Evolutionary conservation across 2,888 invertebrate species (phyloP).

Genomic region (Lucinisca nassula): DNA sequence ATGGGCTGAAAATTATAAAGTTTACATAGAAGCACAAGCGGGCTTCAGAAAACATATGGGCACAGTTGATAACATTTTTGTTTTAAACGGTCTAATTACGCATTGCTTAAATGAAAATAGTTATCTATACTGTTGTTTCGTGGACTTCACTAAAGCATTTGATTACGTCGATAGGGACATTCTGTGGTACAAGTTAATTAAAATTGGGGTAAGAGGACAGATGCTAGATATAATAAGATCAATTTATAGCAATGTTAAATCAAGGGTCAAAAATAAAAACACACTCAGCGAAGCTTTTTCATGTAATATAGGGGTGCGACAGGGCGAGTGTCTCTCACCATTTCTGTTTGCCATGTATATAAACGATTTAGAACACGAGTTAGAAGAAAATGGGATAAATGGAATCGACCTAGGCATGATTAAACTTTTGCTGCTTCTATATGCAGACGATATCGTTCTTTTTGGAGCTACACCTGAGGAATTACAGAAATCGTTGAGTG

Average conservation of each 20-base stretch:
- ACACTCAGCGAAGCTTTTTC: neutral
- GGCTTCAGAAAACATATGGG: slow-evolving; percentile 27
- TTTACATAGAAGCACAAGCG: slow-evolving; percentile 17
- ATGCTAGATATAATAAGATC: slow-evolving; percentile 13
- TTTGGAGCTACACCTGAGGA: no score
- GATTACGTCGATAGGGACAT: slow-evolving; percentile 23
- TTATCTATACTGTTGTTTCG: slow-evolving; percentile 23
- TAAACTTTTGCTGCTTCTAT: neutral
- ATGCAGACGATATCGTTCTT: no score
- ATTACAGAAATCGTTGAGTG: no score
- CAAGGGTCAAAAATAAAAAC: neutral
- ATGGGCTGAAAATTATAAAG: neutral
- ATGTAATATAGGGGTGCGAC: slow-evolving; percentile 32
- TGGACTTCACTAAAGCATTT: slow-evolving; percentile 39
- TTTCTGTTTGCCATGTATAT: slow-evolving; percentile 22
- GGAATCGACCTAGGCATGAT: slow-evolving; percentile 1
- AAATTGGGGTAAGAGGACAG: slow-evolving; percentile 20
- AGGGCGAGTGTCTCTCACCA: slow-evolving; percentile 42
- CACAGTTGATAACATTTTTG: slow-evolving; percentile 37
- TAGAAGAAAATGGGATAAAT: neutral
- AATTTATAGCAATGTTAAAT: slow-evolving; percentile 36
- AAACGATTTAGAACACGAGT: slow-evolving; percentile 8
- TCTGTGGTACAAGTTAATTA: slow-evolving; percentile 35
- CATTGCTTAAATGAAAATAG: neutral
- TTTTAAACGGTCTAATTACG: slow-evolving; percentile 20